These are phyloP conservation scores for Chelon labrosus DNA, from an alignment of 2,797 vertebrate species.

Conservation along the genomic window DNA sequence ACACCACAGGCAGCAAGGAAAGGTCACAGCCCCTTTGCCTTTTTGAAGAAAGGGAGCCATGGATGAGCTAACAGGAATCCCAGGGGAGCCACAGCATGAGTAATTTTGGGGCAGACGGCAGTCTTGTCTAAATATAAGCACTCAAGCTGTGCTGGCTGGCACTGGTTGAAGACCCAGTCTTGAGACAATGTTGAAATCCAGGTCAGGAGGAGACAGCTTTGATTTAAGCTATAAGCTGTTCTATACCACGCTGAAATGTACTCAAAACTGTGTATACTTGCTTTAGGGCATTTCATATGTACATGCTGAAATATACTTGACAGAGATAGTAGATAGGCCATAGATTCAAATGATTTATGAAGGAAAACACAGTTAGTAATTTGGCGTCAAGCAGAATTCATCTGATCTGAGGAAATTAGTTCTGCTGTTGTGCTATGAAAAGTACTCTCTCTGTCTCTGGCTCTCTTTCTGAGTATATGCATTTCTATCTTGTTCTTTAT, in stretches of 20 bases:
- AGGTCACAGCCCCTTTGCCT: slow-evolving; percentile 80
- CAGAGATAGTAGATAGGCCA: neutral
- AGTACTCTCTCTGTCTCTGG: neutral
- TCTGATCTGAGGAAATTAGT: neutral
- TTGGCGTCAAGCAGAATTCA: neutral
- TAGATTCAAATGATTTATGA: neutral
- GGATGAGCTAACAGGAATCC: slow-evolving; percentile 78
- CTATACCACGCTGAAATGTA: slow-evolving; percentile 10
- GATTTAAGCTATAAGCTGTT: slow-evolving; percentile 30
- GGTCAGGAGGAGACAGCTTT: slow-evolving; percentile 66
- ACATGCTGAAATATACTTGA: neutral
- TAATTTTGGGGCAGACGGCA: slow-evolving; percentile 81
- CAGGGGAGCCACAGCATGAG: slow-evolving; percentile 76
- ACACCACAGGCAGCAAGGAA: slow-evolving; percentile 75
- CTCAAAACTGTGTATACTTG: slow-evolving; percentile 16
- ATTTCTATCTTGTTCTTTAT: neutral
- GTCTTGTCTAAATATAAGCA: slow-evolving; percentile 81
- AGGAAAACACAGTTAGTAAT: neutral
- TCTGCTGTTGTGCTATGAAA: neutral
- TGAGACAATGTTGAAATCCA: slow-evolving; percentile 80
- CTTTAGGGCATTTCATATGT: neutral
- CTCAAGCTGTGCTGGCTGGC: slow-evolving; percentile 80
- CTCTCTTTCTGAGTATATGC: neutral
- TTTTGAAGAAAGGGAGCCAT: slow-evolving; percentile 71
- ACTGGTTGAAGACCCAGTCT: slow-evolving; percentile 69